Evolutionary conservation across 2,888 invertebrate species (phyloP), one percentile per base, ranked within the genome.

Genomic region (Phyllotreta striolata): DNA sequence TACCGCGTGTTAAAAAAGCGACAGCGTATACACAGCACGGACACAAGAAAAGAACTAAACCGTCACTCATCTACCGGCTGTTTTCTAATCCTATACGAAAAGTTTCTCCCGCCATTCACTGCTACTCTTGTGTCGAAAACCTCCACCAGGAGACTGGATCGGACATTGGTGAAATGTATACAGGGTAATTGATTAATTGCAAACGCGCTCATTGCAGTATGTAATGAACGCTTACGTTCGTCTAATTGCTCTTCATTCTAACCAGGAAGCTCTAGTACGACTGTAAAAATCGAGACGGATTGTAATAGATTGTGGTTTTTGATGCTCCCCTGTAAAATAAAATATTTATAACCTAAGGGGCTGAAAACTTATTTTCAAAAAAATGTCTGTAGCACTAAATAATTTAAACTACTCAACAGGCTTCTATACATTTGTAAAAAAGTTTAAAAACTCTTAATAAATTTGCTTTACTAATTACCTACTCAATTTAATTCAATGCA

Each of bases 21-120:
- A 56, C 57, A 58, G 55, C n/a, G 66, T 57, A 76, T 75, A 76
- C 78, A 76, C 78, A 74, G 75, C 78, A 77, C 79, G 72, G 74
- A 72, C 77, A 78, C 79, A 74, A 74, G 76, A 76, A 77, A 78
- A 79, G 76, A 77, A 78, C 76, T 77, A 76, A 76, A 71, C 75
- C 74, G 78, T 78, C 76, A 79, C 78, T 76, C 78, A 73, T 76
- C 74, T 74, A 74, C 77, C 75, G 77, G 74, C 77, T 78, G 79
- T 78, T 80, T 77, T 78, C 79, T 78, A 80, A 80, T 79, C 78
- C 78, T 78, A 79, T 79, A 77, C 76, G 74, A 74, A 71, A 66
- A 67, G 72, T 74, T 74, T 75, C 79, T 78, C 79, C 80, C 79
- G 78, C 80, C 80, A 79, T 78, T 76, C 77, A 70, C 77, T 76